These are phyloP conservation scores for Leptinotarsa lineolata DNA, from an alignment of 1,140 invertebrate species.

Conservation along the genomic window DNA sequence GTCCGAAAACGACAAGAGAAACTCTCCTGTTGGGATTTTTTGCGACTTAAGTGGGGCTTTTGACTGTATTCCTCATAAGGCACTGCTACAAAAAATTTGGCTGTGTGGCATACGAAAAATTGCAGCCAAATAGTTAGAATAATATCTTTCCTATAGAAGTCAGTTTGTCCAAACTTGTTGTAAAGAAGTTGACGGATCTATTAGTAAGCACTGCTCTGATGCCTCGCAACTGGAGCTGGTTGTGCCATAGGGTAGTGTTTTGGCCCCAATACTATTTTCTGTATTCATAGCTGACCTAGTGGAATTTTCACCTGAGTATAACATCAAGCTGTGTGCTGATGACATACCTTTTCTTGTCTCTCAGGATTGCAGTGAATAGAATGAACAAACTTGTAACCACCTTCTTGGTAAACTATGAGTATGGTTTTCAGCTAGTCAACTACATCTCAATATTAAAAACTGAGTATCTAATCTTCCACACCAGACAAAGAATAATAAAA, in stretches of 20 bases:
- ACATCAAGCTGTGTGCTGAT: constrained; percentile 14
- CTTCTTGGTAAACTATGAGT: no score
- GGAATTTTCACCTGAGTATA: no score
- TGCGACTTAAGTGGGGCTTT: no score
- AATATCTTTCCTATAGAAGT: background rate
- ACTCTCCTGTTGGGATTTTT: no score
- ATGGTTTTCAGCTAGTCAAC: no score
- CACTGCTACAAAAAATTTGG: constrained; percentile 12
- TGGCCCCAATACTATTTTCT: constrained; percentile 2
- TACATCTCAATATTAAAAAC: constrained; percentile 10
- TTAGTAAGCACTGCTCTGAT: constrained; percentile 12
- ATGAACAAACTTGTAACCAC: no score
- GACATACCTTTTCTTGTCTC: constrained; percentile 9
- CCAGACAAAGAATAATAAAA: constrained; percentile 15
- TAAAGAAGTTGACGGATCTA: constrained; percentile 10
- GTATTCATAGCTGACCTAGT: constrained; percentile 1
- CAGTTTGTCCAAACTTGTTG: constrained; percentile 7
- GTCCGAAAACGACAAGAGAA: no score
- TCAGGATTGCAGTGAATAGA: constrained; percentile 1
- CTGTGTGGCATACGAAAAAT: constrained; percentile 10
- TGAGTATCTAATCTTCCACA: constrained; percentile 5
- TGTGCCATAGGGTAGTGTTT: constrained; percentile 4
- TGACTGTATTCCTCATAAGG: no score
- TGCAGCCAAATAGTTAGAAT: constrained; percentile 10
- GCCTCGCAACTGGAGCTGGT: constrained; percentile 7